Conservation (phyloP, 2,888 invertebrate genomes). For the Myopa tessellatipennis region DNA sequence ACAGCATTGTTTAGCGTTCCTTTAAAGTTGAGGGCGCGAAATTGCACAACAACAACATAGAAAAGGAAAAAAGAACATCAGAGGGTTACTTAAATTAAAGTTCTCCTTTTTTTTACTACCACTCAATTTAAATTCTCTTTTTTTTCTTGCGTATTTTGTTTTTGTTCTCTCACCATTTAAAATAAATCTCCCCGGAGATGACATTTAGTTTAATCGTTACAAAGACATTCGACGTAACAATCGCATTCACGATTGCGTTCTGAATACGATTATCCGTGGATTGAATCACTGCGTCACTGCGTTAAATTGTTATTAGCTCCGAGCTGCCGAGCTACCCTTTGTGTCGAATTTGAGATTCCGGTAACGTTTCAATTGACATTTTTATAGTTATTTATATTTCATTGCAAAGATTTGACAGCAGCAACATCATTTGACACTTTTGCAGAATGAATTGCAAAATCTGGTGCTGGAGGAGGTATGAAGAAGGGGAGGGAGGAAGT, state of each 20-base stretch:
- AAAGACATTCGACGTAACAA: background rate
- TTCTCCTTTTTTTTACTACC: background rate
- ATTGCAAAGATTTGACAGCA: slow-evolving; percentile 9
- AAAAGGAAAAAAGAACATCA: background rate
- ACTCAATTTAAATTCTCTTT: background rate
- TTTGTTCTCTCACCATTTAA: slow-evolving; percentile 30
- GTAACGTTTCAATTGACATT: slow-evolving; percentile 20
- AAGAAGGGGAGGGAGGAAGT: too few relatives aligned
- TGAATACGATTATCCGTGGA: slow-evolving; percentile 37
- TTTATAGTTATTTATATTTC: slow-evolving; percentile 16
- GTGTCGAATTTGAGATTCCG: slow-evolving; percentile 15
- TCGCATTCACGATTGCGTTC: slow-evolving; percentile 9
- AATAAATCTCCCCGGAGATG: slow-evolving; percentile 33
- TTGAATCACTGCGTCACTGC: background rate
- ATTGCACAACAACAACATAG: background rate
- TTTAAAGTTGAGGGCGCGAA: slow-evolving; percentile 18
- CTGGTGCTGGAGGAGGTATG: too few relatives aligned
- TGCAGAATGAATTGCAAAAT: too few relatives aligned
- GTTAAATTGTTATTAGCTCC: background rate
- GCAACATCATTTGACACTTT: too few relatives aligned
- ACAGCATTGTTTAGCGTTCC: slow-evolving; percentile 12
- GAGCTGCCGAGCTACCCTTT: too few relatives aligned
- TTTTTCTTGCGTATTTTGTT: too few relatives aligned
- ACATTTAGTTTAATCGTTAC: slow-evolving; percentile 21
- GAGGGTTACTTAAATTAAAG: background rate